Percentiles rank a stretch among this genome's conserved stretches.
phyloP scores from a whole-genome alignment of 2,113 vertebrate species.

The Paraplagusia blochii region DNA sequence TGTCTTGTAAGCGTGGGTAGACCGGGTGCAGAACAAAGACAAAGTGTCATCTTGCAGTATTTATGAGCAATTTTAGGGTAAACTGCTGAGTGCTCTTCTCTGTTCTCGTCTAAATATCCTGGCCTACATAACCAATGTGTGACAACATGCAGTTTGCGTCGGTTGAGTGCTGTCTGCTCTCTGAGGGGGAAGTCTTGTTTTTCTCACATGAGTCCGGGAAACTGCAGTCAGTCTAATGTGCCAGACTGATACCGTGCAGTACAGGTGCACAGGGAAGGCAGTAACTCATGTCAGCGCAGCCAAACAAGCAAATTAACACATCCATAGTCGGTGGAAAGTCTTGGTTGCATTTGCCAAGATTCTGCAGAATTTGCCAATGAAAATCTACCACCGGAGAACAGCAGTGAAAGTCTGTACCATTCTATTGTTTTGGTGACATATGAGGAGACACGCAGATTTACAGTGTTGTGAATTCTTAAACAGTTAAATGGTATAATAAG shows the following conservation, averaged over 20 bases:
- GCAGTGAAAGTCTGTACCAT: constrained; percentile 12
- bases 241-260: constrained; percentile 34
- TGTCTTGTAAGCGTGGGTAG: constrained; percentile 59
- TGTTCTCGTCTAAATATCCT: constrained; percentile 65
- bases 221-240: constrained; percentile 24
- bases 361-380: constrained; percentile 18
- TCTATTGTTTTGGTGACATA: no score
- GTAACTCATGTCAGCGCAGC: constrained; percentile 18
- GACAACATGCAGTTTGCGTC: constrained; percentile 56
- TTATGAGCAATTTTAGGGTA: constrained; percentile 70
- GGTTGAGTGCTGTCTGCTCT: constrained; percentile 50
- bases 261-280: constrained; percentile 24
- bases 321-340: constrained; percentile 18
- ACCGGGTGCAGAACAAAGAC: constrained; percentile 64
- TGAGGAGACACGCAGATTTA: no score
- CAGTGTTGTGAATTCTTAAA: no score
- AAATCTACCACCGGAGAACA: neutral
- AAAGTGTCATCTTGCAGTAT: constrained; percentile 74
- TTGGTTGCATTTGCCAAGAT: constrained; percentile 14
- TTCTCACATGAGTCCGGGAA: constrained; percentile 22
- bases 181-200: constrained; percentile 39
- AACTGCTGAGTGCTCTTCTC: constrained; percentile 69
- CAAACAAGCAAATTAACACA: constrained; percentile 26
- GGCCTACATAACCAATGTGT: constrained; percentile 62
- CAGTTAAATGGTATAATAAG: no score